Conservation (phyloP, 2,797 vertebrate species). For the Esox lucius region DNA sequence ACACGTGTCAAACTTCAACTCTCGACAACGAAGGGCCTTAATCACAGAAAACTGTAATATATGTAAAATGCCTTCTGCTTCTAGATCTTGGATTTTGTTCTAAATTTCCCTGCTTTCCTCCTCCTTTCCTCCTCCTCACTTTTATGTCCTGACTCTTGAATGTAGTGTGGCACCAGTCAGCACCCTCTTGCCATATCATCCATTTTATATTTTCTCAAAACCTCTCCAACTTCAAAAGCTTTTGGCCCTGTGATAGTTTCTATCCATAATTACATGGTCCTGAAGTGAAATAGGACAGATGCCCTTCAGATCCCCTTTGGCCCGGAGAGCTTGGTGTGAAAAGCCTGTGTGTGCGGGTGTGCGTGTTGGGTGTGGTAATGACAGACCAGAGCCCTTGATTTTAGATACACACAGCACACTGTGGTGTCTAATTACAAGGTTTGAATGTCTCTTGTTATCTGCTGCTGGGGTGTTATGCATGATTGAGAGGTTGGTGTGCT, state of each 20-base stretch:
- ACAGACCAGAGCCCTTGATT: too few species aligned
- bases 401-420: conserved; percentile 21
- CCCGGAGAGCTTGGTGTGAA: background rate
- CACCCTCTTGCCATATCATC: too few species aligned
- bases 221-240: background rate
- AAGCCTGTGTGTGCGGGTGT: background rate
- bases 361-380: background rate
- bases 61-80: too few species aligned
- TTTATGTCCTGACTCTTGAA: background rate
- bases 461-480: conserved; percentile 3
- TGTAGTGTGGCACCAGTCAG: background rate
- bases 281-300: conserved; percentile 3
- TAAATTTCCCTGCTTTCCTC: conserved; percentile 15
- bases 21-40: too few species aligned
- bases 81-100: too few species aligned
- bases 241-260: background rate
- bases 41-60: too few species aligned
- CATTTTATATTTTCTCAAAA: too few species aligned
- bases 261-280: conserved; percentile 9
- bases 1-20: too few species aligned
- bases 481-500: background rate
- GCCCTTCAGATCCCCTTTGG: conserved; percentile 14
- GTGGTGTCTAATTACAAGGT: conserved; percentile 30
- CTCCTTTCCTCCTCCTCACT: conserved; percentile 14
- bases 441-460: conserved; percentile 37